These are phyloP conservation scores for Sorex maritimensis DNA, from an alignment of 2,797 vertebrate species.

Conservation along the genomic window DNA sequence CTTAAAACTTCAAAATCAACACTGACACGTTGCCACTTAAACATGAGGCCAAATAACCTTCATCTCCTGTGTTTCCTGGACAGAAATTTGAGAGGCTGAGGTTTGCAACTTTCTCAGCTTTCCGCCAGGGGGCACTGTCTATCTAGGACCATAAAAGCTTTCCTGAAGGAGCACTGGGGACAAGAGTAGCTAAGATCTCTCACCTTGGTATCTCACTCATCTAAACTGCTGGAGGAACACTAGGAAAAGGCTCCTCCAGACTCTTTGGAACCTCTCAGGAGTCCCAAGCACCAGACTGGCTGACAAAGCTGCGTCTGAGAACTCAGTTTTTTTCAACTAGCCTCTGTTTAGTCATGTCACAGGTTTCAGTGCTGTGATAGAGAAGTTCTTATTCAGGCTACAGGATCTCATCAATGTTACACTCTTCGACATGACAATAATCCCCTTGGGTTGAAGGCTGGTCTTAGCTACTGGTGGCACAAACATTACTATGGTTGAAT, in stretches of 20 bases:
- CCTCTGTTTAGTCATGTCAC: neutral
- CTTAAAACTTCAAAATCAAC: neutral
- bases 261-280: neutral
- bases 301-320: neutral
- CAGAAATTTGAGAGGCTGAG: neutral
- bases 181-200: neutral
- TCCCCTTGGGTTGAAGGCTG: neutral
- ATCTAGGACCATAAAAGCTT: neutral
- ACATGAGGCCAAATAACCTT: neutral
- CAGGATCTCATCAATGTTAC: neutral
- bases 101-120: neutral
- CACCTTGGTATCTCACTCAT: neutral
- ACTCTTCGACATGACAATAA: neutral
- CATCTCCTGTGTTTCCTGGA: neutral
- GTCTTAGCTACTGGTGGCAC: neutral
- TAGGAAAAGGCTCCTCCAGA: neutral
- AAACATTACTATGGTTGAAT: neutral
- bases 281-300: neutral
- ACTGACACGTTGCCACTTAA: neutral
- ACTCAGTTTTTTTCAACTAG: conserved; percentile 6
- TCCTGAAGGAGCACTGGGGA: neutral
- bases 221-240: neutral
- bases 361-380: neutral
- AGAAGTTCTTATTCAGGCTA: neutral
- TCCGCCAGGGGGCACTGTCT: conserved; percentile 59